Evolutionary conservation across 1,140 invertebrate genomes (phyloP).

Genomic region (Ooceraea biroi): DNA sequence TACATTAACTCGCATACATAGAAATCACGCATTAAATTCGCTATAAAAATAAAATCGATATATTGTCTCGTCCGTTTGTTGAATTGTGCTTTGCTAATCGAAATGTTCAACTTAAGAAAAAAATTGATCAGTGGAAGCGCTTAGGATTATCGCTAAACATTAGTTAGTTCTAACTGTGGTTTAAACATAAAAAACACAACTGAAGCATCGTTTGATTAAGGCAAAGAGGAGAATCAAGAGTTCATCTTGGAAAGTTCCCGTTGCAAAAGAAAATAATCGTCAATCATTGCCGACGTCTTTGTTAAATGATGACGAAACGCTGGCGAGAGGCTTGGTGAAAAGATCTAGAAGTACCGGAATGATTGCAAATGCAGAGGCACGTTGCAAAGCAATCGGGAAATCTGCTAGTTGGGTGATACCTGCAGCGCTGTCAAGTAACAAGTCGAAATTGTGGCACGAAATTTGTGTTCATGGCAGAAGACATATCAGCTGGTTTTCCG

Average conservation of each 20-base stretch:
- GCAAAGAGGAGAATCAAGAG: neutral
- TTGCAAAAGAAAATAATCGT: constrained; percentile 18
- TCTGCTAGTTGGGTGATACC: constrained; percentile 56
- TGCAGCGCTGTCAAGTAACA: constrained; percentile 8
- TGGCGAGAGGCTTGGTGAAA: neutral
- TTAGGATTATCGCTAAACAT: neutral
- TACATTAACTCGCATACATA: too few relatives aligned
- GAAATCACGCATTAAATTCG: too few relatives aligned
- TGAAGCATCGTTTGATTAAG: neutral
- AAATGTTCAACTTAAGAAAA: constrained; percentile 7
- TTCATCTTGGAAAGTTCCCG: neutral
- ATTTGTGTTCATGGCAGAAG: neutral
- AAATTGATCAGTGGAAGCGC: neutral
- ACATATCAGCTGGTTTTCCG: neutral
- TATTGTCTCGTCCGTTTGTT: neutral
- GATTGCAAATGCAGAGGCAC: neutral
- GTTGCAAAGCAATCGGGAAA: neutral
- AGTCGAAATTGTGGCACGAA: constrained; percentile 50
- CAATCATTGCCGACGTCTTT: constrained; percentile 1
- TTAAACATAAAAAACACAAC: neutral
- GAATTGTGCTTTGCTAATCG: neutral
- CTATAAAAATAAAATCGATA: neutral
- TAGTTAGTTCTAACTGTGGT: neutral
- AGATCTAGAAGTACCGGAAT: neutral
- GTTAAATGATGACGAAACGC: neutral